Evolutionary conservation across 2,113 vertebrate species (phyloP).

Genomic region (Sinocyclocheilus rhinocerous): DNA sequence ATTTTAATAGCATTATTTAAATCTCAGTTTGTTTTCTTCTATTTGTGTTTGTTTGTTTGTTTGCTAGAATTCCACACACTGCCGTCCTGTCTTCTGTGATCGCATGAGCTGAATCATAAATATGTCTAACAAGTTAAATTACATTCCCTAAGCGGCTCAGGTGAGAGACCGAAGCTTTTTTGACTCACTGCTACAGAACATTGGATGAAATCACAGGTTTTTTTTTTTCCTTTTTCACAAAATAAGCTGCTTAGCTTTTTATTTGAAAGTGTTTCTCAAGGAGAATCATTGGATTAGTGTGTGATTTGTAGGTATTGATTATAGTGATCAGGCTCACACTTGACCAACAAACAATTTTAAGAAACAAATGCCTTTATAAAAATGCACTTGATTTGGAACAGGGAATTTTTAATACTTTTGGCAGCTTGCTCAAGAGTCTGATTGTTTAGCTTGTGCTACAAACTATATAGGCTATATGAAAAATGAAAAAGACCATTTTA

Average conservation of each 20-base stretch:
- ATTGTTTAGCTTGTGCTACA: not conserved
- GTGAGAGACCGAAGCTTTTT: not conserved
- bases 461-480: no score
- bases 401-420: not conserved
- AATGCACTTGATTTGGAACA: not conserved
- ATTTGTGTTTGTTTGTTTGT: constrained; percentile 5
- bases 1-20: not conserved
- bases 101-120: constrained; percentile 23
- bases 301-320: constrained; percentile 46
- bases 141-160: constrained; percentile 9
- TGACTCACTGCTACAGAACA: not conserved
- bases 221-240: not conserved
- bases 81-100: not conserved
- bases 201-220: not conserved
- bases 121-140: constrained; percentile 33
- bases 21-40: not conserved
- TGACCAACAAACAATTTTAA: not conserved
- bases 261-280: constrained; percentile 12
- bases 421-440: not conserved
- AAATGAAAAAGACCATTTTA: no score
- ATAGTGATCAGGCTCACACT: not conserved
- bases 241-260: constrained; percentile 11
- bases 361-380: not conserved
- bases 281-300: constrained; percentile 16
- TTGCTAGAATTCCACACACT: constrained; percentile 16